These are phyloP conservation scores for Aphodius sticticus DNA, from an alignment of 2,888 invertebrate species.

Conservation along the genomic window DNA sequence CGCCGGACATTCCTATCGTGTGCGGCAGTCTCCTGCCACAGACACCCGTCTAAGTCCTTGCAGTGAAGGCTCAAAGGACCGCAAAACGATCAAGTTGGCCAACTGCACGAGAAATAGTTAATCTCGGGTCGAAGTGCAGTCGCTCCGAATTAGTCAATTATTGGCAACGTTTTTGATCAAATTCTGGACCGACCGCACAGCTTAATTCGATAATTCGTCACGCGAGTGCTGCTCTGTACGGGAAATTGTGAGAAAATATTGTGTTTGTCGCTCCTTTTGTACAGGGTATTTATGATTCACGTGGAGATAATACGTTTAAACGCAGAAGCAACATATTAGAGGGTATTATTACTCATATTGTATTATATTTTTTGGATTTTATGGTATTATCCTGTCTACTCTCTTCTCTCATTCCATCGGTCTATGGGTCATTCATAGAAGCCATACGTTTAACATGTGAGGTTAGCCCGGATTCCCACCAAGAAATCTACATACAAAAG, in stretches of 20 bases:
- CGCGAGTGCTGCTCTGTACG: neutral
- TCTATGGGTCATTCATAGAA: no score
- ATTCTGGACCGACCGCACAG: slow-evolving; percentile 19
- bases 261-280: neutral
- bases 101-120: slow-evolving; percentile 45
- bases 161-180: slow-evolving; percentile 46
- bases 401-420: no score
- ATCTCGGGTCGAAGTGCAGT: slow-evolving; percentile 46
- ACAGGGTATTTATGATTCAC: neutral
- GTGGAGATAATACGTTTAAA: no score
- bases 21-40: slow-evolving; percentile 13
- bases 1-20: slow-evolving; percentile 38
- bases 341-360: no score
- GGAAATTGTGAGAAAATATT: neutral
- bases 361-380: no score
- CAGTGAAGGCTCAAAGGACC: slow-evolving; percentile 30
- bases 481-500: no score
- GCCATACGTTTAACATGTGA: no score
- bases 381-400: no score
- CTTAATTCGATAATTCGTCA: neutral
- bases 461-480: no score
- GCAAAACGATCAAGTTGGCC: slow-evolving; percentile 36
- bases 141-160: slow-evolving; percentile 49
- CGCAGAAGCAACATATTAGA: no score
- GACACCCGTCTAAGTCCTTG: neutral